phyloP scores from a whole-genome alignment of 2,888 invertebrate genomes.

The Drosophila kambysellisi region DNA sequence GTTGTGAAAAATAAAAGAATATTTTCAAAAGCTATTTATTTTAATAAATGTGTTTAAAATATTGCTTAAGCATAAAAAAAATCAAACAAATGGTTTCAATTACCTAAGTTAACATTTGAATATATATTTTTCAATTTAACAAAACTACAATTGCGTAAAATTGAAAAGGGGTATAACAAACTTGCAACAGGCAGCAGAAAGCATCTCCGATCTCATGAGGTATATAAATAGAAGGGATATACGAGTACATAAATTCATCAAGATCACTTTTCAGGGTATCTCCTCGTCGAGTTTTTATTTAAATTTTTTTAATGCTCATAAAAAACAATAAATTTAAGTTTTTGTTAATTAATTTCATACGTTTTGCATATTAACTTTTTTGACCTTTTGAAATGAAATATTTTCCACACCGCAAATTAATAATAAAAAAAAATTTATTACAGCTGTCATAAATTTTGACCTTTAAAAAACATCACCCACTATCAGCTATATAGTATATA shows the following conservation, averaged over 20 bases:
- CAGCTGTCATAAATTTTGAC: neutral
- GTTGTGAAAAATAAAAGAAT: neutral
- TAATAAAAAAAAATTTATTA: neutral
- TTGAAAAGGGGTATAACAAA: neutral
- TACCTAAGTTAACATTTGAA: neutral
- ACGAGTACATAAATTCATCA: neutral
- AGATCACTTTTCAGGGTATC: neutral
- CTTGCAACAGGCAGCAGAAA: neutral
- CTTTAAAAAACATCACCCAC: neutral
- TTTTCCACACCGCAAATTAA: neutral
- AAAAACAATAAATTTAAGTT: neutral
- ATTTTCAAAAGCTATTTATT: neutral
- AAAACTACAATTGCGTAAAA: neutral
- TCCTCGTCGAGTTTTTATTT: neutral
- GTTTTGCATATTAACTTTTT: neutral
- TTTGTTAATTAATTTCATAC: neutral
- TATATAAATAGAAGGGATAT: neutral
- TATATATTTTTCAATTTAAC: neutral
- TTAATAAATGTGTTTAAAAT: neutral
- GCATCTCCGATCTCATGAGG: neutral
- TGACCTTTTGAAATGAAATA: neutral
- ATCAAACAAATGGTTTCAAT: neutral
- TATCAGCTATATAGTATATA: neutral
- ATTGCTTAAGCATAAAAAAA: neutral
- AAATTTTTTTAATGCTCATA: neutral